Percentiles rank a stretch among this genome's conserved stretches.
These are phyloP conservation scores for Ctena decussata DNA, from an alignment of 2,888 invertebrate species.

Conservation along the genomic window DNA sequence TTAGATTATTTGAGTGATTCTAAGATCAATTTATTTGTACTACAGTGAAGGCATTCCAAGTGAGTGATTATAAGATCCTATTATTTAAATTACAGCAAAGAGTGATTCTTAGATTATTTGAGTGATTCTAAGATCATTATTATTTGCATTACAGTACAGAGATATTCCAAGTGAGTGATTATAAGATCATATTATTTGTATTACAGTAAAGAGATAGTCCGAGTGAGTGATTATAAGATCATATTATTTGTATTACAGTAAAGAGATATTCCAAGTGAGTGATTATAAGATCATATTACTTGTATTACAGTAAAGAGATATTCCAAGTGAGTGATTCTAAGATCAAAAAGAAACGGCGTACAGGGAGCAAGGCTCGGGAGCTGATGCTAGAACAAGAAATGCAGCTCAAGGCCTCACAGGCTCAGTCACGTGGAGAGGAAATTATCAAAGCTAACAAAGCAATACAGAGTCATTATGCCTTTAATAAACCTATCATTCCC, in stretches of 20 bases:
- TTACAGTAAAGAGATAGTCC: constrained; percentile 83
- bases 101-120: too few species aligned
- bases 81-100: too few species aligned
- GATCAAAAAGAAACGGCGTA: constrained; percentile 78
- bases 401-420: constrained; percentile 44
- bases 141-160: too few species aligned
- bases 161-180: too few species aligned
- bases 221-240: constrained; percentile 78
- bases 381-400: constrained; percentile 75
- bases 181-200: too few species aligned
- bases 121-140: too few species aligned
- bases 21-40: too few species aligned
- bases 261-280: constrained; percentile 79
- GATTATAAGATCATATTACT: constrained; percentile 79
- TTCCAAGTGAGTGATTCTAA: constrained; percentile 80
- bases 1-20: too few species aligned
- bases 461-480: constrained; percentile 81
- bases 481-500: constrained; percentile 82
- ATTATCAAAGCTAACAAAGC: constrained; percentile 65
- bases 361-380: constrained; percentile 76
- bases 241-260: constrained; percentile 76
- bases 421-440: constrained; percentile 32
- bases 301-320: constrained; percentile 79
- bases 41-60: too few species aligned
- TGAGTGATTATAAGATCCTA: too few species aligned